Base-by-base conservation (phyloP, 1,140 invertebrate species). In the Sycophaga agraensis region DNA sequence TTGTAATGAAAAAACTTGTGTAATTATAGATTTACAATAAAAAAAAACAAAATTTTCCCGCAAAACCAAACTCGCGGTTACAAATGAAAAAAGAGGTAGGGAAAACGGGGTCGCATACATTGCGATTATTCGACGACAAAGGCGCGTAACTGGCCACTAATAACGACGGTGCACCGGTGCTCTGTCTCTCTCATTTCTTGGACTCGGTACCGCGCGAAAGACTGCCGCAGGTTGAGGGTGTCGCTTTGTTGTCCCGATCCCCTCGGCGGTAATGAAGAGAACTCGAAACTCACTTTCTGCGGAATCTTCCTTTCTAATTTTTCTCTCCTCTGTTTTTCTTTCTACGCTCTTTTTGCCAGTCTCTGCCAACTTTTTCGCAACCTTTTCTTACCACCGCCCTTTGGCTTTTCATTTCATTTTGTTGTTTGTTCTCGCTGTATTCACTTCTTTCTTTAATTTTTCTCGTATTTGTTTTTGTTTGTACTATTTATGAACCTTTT, bases 191-290 rank as follows among this genome's bases (percentile, higher is more conserved):
- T 49, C 16, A n/a, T n/a, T n/a, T n/a, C n/a, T n/a, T n/a, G n/a
- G n/a, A n/a, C n/a, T n/a, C n/a, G n/a, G n/a, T n/a, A n/a, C n/a
- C n/a, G n/a, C n/a, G n/a, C n/a, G n/a, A n/a, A n/a, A n/a, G n/a
- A n/a, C n/a, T n/a, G n/a, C n/a, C n/a, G n/a, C n/a, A 57, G 21
- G 21, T 49, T 46, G 59, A 16, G 54, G 34, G 39, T 35, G 48
- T 54, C 34, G 31, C 11, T 11, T 60, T 54, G 66, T 73, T 66
- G 65, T 67, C 66, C 68, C 67, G 37, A 62, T 65, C 67, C 70
- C 63, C n/a, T 63, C 39, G 50, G 59, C 66, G 49, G 56, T 71
- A 72, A 73, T 74, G 70, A 73, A 74, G 70, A 72, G 69, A 73
- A 73, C 70, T 70, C 59, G 53, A 71, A 72, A 71, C 66, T 68